These are phyloP conservation scores for Pseudochromis fuscus DNA, from an alignment of 2,797 vertebrate genomes.

Conservation along the genomic window DNA sequence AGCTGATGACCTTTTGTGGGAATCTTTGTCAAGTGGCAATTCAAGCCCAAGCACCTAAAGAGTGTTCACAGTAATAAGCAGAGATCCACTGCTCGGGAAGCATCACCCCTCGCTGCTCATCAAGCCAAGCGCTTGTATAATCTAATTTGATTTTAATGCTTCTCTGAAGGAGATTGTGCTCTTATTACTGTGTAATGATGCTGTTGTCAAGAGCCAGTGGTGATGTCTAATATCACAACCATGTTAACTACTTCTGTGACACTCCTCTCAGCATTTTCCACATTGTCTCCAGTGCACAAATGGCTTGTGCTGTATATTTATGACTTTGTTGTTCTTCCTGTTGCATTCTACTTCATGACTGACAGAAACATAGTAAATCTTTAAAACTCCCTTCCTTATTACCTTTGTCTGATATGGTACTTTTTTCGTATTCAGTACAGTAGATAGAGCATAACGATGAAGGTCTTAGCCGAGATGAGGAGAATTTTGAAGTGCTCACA, in stretches of 20 bases:
- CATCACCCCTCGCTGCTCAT: conserved; percentile 80
- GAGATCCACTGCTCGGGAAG: conserved; percentile 74
- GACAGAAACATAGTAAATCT: conserved; percentile 73
- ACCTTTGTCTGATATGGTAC: conserved; percentile 76
- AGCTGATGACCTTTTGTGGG: conserved; percentile 86
- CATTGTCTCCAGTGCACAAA: conserved; percentile 63
- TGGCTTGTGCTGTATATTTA: conserved; percentile 67
- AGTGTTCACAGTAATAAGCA: conserved; percentile 80
- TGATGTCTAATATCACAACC: conserved; percentile 83
- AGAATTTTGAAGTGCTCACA: conserved; percentile 85
- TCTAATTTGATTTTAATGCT: conserved; percentile 90
- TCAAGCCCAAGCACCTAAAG: conserved; percentile 79
- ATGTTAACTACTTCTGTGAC: conserved; percentile 85
- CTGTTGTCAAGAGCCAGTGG: conserved; percentile 85
- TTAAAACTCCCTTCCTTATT: conserved; percentile 77
- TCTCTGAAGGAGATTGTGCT: conserved; percentile 84
- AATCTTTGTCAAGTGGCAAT: conserved; percentile 86
- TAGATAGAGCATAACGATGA: conserved; percentile 86
- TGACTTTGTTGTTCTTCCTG: conserved; percentile 73
- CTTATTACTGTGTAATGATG: conserved; percentile 88
- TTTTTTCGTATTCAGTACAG: conserved; percentile 84
- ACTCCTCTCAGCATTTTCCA: conserved; percentile 78
- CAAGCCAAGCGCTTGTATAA: conserved; percentile 82
- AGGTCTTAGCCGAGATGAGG: conserved; percentile 82
- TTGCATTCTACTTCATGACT: conserved; percentile 64